These are phyloP conservation scores for Sphyrna mokarran DNA, from an alignment of 2,113 vertebrate genomes.

Conservation along the genomic window DNA sequence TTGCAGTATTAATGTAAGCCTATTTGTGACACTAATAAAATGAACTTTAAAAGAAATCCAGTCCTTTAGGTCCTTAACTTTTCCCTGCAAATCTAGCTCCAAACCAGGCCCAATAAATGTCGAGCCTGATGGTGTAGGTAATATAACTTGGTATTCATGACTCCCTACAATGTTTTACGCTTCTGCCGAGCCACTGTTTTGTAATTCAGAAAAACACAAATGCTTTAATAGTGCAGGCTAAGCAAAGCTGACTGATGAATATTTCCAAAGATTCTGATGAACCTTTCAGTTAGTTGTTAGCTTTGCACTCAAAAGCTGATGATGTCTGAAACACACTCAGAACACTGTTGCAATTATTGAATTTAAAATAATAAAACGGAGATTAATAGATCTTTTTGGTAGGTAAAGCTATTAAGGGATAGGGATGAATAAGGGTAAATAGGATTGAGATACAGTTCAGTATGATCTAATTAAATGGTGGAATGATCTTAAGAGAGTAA, in stretches of 20 bases:
- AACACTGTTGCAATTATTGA: not conserved
- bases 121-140: not conserved
- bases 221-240: not conserved
- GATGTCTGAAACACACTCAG: not conserved
- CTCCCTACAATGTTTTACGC: not conserved
- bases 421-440: not conserved
- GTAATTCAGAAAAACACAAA: not conserved
- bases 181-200: not conserved
- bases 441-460: not conserved
- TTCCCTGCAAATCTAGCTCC: not conserved
- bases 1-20: too few relatives aligned
- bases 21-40: too few relatives aligned
- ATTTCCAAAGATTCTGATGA: not conserved
- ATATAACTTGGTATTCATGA: not conserved
- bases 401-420: not conserved
- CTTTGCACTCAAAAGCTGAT: not conserved
- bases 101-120: not conserved
- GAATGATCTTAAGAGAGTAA: not conserved
- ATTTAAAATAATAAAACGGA: not conserved
- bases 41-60: not conserved
- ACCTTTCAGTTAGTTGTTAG: not conserved
- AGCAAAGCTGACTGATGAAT: not conserved
- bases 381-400: not conserved
- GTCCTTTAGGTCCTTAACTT: not conserved
- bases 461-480: not conserved